phyloP scores from a whole-genome alignment of 1,140 invertebrate species.

The Vanessa atalanta region DNA sequence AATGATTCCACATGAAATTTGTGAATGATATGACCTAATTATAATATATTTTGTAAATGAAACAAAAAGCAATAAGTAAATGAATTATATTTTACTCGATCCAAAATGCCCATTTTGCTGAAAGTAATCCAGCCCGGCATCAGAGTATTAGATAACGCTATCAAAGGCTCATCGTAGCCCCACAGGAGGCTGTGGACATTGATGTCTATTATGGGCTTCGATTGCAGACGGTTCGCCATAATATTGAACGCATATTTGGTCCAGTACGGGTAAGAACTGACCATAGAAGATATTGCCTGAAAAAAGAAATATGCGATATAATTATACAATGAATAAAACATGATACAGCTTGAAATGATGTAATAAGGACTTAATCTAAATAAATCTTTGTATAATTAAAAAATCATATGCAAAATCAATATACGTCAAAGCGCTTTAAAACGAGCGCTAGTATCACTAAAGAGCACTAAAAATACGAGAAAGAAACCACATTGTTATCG shows the following conservation, averaged over 20 bases:
- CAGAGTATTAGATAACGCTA: conserved; percentile 84
- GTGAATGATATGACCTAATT: too few relatives aligned
- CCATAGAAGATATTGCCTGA: conserved; percentile 82
- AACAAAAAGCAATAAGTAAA: background rate
- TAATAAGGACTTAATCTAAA: too few relatives aligned
- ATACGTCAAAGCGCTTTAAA: too few relatives aligned
- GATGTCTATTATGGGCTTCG: conserved; percentile 85
- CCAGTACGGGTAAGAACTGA: conserved; percentile 79
- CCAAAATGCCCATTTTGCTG: conserved; percentile 87
- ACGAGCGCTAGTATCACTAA: too few relatives aligned
- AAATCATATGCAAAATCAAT: too few relatives aligned
- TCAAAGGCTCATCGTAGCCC: conserved; percentile 91
- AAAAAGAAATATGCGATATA: conserved; percentile 37
- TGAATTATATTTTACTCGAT: conserved; percentile 81
- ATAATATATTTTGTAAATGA: too few relatives aligned
- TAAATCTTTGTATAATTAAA: too few relatives aligned
- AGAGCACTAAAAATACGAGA: too few relatives aligned
- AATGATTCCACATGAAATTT: too few relatives aligned
- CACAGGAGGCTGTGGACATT: conserved; percentile 89
- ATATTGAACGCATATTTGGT: conserved; percentile 83
- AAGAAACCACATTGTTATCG: too few relatives aligned
- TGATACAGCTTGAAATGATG: too few relatives aligned
- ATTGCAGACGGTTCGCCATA: conserved; percentile 81
- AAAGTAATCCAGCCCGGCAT: conserved; percentile 88
- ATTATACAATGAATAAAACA: background rate